These are phyloP conservation scores for Micoletzkya japonica DNA, from an alignment of 2,888 invertebrate genomes.

Conservation along the genomic window DNA sequence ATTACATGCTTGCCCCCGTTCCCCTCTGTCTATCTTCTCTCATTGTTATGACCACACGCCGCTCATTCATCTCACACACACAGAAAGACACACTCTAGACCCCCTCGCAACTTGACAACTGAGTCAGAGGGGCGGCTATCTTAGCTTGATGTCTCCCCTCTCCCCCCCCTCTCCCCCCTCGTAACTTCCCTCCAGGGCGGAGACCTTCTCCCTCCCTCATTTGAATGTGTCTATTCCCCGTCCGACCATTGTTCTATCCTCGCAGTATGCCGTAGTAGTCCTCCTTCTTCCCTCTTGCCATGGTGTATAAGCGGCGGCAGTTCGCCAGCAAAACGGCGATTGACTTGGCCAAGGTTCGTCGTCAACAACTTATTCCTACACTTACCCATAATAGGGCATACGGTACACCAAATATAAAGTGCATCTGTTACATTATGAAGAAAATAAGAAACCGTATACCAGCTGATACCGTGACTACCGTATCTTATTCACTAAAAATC, in stretches of 20 bases:
- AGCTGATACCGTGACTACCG: background rate
- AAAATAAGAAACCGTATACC: background rate
- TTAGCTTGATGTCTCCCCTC: background rate
- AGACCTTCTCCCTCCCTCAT: conserved; percentile 4
- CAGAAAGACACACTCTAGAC: background rate
- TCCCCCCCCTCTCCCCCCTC: background rate
- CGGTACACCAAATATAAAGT: background rate
- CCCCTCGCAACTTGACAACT: background rate
- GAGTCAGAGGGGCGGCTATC: background rate
- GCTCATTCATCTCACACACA: background rate
- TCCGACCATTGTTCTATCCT: background rate
- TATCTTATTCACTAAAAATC: background rate
- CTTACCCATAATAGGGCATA: conserved; percentile 6
- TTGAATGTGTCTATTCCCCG: no score
- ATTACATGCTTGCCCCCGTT: background rate
- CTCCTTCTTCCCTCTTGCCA: background rate
- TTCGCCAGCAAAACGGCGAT: conserved; percentile 12
- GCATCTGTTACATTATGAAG: background rate
- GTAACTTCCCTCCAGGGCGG: background rate
- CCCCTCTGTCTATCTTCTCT: background rate
- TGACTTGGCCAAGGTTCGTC: conserved; percentile 1
- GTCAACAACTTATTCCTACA: no score
- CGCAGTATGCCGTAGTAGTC: background rate
- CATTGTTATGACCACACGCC: background rate
- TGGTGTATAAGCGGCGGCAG: conserved; percentile 25